phyloP scores from a whole-genome alignment of 2,797 vertebrate species.

The Myoxocephalus aenaeus region DNA sequence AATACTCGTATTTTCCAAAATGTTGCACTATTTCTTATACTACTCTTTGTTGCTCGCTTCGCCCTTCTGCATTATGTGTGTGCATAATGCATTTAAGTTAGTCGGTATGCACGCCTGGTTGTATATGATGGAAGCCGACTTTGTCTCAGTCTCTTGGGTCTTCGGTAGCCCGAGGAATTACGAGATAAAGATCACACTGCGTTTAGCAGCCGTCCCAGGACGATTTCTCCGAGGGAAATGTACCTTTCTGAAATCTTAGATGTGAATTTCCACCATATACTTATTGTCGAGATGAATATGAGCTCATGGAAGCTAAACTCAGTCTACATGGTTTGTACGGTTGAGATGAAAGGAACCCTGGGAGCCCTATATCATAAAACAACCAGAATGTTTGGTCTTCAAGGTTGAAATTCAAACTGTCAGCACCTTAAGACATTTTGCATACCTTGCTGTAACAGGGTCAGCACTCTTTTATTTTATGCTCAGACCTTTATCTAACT shows the following conservation, averaged over 20 bases:
- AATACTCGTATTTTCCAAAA: background rate
- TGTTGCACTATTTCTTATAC: background rate
- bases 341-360: constrained; percentile 37
- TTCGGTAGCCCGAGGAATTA: constrained; percentile 52
- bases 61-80: background rate
- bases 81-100: constrained; percentile 13
- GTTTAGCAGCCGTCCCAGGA: constrained; percentile 49
- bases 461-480: constrained; percentile 32
- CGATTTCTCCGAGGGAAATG: constrained; percentile 40
- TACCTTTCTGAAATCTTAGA: constrained; percentile 36
- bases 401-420: constrained; percentile 26
- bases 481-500: constrained; percentile 22
- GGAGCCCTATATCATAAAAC: constrained; percentile 19
- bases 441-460: constrained; percentile 9
- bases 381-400: constrained; percentile 32
- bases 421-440: constrained; percentile 11
- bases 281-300: constrained; percentile 38
- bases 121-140: constrained; percentile 39
- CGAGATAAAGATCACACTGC: constrained; percentile 49
- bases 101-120: constrained; percentile 14
- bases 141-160: constrained; percentile 48
- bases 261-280: constrained; percentile 29
- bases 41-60: background rate
- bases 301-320: constrained; percentile 5
- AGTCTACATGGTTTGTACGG: background rate